Percentiles rank a stretch among this genome's conserved stretches.
These are phyloP conservation scores for Microtus pennsylvanicus DNA, from an alignment of 2,113 vertebrate genomes.

Conservation along the genomic window DNA sequence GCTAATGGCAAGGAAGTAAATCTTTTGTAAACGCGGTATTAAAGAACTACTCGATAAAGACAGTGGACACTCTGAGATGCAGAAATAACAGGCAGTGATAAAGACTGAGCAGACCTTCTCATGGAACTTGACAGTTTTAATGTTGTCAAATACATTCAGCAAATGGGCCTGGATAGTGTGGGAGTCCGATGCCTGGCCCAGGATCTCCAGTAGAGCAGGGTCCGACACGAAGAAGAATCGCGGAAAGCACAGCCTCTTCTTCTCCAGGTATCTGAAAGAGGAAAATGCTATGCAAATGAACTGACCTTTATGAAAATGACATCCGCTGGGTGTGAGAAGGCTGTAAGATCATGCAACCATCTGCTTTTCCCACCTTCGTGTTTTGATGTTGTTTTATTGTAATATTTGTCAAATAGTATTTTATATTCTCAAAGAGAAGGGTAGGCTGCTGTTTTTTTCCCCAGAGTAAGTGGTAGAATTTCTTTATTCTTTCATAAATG, in stretches of 20 bases:
- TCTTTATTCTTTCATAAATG: neutral
- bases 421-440: neutral
- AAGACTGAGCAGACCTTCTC: slow-evolving; percentile 89
- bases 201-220: slow-evolving; percentile 96
- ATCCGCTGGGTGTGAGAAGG: neutral
- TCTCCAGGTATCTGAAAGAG: slow-evolving; percentile 94
- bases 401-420: slow-evolving; percentile 13
- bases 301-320: neutral
- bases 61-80: rapidly evolving
- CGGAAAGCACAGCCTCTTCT: slow-evolving; percentile 96
- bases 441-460: neutral
- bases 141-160: slow-evolving; percentile 97
- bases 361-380: neutral
- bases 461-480: slow-evolving; percentile 23
- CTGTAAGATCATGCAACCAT: neutral
- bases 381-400: neutral
- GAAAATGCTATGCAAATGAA: neutral
- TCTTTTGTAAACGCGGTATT: neutral
- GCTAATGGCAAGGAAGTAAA: neutral
- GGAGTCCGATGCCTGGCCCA: slow-evolving; percentile 97
- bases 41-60: neutral
- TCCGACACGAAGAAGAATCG: slow-evolving; percentile 99
- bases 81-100: neutral
- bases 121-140: slow-evolving; percentile 94
- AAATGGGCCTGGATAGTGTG: slow-evolving; percentile 97